Evolutionary conservation across 2,797 vertebrate genomes (phyloP).

Genomic region (Eptatretus atami): DNA sequence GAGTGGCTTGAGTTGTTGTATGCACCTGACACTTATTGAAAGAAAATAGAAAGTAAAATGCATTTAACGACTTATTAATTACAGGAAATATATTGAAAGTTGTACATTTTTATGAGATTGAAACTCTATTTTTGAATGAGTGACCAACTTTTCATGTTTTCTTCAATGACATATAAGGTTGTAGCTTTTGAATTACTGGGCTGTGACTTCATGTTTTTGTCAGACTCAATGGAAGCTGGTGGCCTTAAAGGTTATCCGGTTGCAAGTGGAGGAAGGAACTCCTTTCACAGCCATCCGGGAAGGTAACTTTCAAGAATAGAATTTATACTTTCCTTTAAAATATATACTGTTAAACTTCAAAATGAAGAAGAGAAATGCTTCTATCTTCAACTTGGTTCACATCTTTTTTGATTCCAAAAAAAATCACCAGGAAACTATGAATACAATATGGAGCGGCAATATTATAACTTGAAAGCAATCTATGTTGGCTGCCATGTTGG

Average conservation of each 20-base stretch:
- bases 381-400: too few relatives aligned
- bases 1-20: too few relatives aligned
- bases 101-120: not conserved
- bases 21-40: too few relatives aligned
- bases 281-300: conserved; percentile 55
- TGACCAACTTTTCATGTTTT: not conserved
- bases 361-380: too few relatives aligned
- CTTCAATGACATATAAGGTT: conserved; percentile 5
- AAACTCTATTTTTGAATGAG: not conserved
- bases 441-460: too few relatives aligned
- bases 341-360: too few relatives aligned
- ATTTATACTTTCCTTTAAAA: not conserved
- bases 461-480: too few relatives aligned
- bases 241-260: conserved; percentile 42
- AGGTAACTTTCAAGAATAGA: conserved; percentile 20
- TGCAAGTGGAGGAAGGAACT: conserved; percentile 41
- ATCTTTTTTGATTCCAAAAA: too few relatives aligned
- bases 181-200: conserved; percentile 8
- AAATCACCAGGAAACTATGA: too few relatives aligned
- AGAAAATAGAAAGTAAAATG: too few relatives aligned
- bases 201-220: conserved; percentile 10
- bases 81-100: not conserved
- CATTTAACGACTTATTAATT: too few relatives aligned
- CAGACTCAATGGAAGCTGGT: conserved; percentile 45
- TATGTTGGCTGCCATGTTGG: too few relatives aligned